Base-by-base conservation (phyloP, 2,113 vertebrate species). In the Ceratotherium simum region DNA sequence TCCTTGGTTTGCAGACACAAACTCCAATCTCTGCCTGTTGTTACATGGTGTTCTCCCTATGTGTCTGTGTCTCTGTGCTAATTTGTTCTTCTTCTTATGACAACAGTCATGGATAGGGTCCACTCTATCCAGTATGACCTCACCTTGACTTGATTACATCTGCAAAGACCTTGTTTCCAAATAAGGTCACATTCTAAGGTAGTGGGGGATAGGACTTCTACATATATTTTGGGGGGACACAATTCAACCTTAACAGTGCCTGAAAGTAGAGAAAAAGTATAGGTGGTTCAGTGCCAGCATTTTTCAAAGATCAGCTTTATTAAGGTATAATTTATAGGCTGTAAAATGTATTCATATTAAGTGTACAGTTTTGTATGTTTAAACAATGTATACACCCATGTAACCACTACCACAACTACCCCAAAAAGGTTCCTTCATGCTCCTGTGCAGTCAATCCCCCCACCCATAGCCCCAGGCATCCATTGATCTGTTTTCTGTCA, bases 211-310 rank as follows among this genome's bases (percentile, higher is more conserved):
- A 86, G 4, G 75, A 86, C 14, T 88, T 39, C 54, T 73, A 46
- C 27, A 42, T 51, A 72, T 58, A 12, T 80, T 81, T 81, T 7
- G 3, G 4, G 51, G 23, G 14, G 18, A 27, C 31, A 67, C 8
- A 67, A 36, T 88, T 82, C 46, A 88, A 92, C 31, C 46, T 75
- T 67, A 75, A 60, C 33, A 27, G 48, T 33, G 8, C 48, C 48
- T 76, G 60, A 81, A 92, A 51, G 23, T 75, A 88, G 18, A 92
- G n/a, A 73, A 87, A 87, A 82, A 76, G 58, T 88, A 21, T 48
- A 67, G 33, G 6, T 46, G 42, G 36, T 56, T 76, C 46, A 54
- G 23, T 76, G 60, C 18, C 51, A 70, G n/a, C 60, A 79, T 42
- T 29, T 72, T 69, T 17, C 27, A 76, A 46, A 82, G 70, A 54